Percentiles rank a stretch among this genome's conserved stretches.
Conservation (phyloP, 2,113 vertebrate genomes). For the Hypanus sabinus region DNA sequence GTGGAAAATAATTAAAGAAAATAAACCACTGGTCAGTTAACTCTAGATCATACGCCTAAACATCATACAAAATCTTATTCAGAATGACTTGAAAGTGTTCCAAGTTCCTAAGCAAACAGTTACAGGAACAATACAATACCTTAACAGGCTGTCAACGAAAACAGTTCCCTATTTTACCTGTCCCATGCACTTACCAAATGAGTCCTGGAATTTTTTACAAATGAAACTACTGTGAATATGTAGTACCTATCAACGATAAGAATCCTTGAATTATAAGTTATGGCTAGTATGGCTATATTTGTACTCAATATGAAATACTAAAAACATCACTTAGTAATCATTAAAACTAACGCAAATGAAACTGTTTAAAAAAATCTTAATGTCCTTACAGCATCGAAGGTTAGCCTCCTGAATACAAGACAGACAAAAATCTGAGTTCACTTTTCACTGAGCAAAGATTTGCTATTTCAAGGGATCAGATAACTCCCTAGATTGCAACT, state of each 20-base stretch:
- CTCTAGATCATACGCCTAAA: not conserved
- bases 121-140: not conserved
- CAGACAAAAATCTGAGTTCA: conserved; percentile 60
- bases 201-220: not conserved
- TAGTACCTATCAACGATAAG: not conserved
- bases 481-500: conserved; percentile 71
- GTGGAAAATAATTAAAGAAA: not conserved
- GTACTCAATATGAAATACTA: not conserved
- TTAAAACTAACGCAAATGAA: not conserved
- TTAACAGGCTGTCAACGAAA: not conserved
- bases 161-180: not conserved
- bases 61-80: not conserved
- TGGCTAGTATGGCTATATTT: not conserved
- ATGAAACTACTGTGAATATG: not conserved
- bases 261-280: conserved; percentile 5
- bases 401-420: conserved; percentile 62
- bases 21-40: not conserved
- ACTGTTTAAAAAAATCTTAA: conserved; percentile 4
- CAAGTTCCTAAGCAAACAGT: not conserved
- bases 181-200: not conserved
- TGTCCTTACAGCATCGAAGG: conserved; percentile 48
- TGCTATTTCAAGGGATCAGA: conserved; percentile 69
- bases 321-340: not conserved
- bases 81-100: not conserved
- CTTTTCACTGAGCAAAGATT: conserved; percentile 67